Conservation (phyloP, 1,140 invertebrate species). For the Antheraea pernyi region DNA sequence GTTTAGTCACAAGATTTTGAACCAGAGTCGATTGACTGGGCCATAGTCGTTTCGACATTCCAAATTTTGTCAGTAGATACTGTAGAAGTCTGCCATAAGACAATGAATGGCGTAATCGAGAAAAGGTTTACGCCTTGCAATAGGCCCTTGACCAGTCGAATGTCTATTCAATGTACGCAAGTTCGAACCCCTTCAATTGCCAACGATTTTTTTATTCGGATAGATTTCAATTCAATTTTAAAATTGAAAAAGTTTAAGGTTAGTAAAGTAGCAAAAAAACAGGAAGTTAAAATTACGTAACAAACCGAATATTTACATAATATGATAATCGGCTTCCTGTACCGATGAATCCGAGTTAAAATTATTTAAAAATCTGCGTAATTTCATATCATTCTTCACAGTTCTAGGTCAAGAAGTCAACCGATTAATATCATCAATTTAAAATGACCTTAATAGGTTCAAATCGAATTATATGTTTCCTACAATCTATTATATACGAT, state of each 20-base stretch:
- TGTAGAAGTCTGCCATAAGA: no score
- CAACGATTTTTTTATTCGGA: no score
- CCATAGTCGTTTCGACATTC: no score
- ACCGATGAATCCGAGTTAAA: neutral
- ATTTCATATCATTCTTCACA: neutral
- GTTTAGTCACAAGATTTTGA: no score
- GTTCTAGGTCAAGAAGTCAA: conserved; percentile 5
- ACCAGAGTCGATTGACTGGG: no score
- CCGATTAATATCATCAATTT: neutral
- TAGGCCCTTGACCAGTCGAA: no score
- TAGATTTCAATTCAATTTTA: neutral
- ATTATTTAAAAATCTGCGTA: conserved; percentile 2
- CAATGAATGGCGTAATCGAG: no score
- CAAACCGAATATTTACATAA: neutral
- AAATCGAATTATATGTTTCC: neutral
- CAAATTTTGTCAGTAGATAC: no score
- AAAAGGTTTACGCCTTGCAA: no score
- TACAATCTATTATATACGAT: no score
- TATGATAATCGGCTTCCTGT: conserved; percentile 1
- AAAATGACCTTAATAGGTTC: neutral
- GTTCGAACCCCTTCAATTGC: no score
- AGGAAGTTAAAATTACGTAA: neutral
- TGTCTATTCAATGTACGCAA: no score
- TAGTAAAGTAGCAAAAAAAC: neutral
- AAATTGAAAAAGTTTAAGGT: neutral